Evolutionary conservation across 23 tunicate species (phyloP), one percentile per base, ranked within the genome.

Genomic region (Styela clava): DNA sequence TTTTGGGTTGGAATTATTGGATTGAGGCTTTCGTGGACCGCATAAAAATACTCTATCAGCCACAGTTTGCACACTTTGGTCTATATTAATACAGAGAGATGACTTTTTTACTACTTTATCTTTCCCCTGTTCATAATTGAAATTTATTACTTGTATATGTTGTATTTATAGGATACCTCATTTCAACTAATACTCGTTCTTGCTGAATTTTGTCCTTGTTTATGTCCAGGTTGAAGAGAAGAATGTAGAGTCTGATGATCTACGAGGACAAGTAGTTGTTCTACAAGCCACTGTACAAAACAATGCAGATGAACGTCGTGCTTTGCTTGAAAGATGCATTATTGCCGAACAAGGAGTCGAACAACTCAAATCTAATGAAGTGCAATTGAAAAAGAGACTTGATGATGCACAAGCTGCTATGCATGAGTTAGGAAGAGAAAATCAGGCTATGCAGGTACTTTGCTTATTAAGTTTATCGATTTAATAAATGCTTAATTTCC

Each of bases 391-490:
- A 33, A 37, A 63, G 67, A 84, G 83, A 61, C 69, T 93, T 27
- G 93, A 88, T 1, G 84, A 87, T 62, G 89, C 93, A 1, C 86
- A 82, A n/a, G 82, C 93, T 61, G 98, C 93, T 34, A 93, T 93
- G 93, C 98, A 93, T 68, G 98, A 93, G 32, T 86, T 93, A 3
- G 98, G 98, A 24, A 61, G 98, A 26, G 98, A 93, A 71, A 93
- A 93, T 81, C 98, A 93, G 83, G 98, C 98, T 29, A 37, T 93
- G 78, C 98, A 93, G 86, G 98, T 93, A 24, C 0, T 20, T 30
- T 20, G 21, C 33, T 34, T 34, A n/a, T 33, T 0, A 62, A 22
- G 74, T 24, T 16, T n/a, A n/a, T n/a, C n/a, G n/a, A n/a, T n/a
- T n/a, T n/a, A n/a, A n/a, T n/a, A n/a, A n/a, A n/a, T n/a, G n/a